Percentiles rank a stretch among this genome's conserved stretches.
Conservation (phyloP, 2,113 vertebrate species). For the Leptocoma aspasia region DNA sequence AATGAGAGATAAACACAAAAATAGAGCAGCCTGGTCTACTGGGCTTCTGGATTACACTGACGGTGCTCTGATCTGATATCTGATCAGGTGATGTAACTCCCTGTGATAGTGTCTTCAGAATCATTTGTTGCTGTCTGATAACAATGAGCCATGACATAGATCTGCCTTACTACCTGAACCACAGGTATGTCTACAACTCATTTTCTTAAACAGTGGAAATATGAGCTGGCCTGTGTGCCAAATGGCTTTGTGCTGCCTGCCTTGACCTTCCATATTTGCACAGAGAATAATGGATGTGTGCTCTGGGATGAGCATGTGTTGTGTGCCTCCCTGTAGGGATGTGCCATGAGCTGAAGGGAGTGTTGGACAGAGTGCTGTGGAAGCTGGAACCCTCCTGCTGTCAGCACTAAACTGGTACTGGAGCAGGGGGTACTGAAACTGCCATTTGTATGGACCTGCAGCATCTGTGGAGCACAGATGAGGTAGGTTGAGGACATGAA, state of each 20-base stretch:
- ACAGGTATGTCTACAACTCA: not conserved
- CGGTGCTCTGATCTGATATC: not conserved
- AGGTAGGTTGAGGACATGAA: not conserved
- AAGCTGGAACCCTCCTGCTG: not conserved
- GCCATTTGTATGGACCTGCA: not conserved
- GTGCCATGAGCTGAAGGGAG: not conserved
- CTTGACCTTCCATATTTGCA: not conserved
- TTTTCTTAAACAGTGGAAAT: not conserved
- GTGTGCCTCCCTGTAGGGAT: not conserved
- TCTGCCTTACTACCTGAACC: not conserved
- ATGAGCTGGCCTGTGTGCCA: not conserved
- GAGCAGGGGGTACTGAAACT: accelerated
- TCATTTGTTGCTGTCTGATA: not conserved
- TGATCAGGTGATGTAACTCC: not conserved
- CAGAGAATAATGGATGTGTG: not conserved
- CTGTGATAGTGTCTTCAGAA: not conserved
- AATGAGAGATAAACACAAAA: not conserved
- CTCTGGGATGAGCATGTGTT: not conserved
- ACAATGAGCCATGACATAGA: not conserved
- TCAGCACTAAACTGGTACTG: not conserved
- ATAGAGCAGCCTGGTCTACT: not conserved
- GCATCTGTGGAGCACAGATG: not conserved
- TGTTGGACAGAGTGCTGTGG: not conserved
- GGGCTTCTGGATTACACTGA: not conserved
- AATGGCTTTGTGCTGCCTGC: not conserved